Conservation (phyloP, 2,113 vertebrate genomes). For the Toxotes jaculatrix region DNA sequence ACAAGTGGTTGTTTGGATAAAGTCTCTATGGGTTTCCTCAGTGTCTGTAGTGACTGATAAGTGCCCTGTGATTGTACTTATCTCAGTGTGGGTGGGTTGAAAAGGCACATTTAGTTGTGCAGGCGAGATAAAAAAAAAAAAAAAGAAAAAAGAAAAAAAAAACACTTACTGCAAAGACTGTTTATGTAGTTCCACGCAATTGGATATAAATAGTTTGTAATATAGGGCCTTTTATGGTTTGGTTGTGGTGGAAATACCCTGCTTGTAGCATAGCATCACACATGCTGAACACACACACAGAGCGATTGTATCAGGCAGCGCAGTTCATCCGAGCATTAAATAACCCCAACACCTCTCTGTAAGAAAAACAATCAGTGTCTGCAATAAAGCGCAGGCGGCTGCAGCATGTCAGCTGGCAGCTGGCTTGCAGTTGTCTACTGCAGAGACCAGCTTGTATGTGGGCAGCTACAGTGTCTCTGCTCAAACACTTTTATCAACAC, state of each 20-base stretch:
- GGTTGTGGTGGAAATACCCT: constrained; percentile 62
- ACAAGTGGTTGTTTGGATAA: constrained; percentile 57
- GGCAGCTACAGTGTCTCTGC: constrained; percentile 12
- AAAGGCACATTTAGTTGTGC: constrained; percentile 57
- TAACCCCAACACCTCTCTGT: constrained; percentile 40
- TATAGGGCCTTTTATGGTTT: constrained; percentile 65
- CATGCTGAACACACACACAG: constrained; percentile 43
- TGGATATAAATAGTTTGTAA: constrained; percentile 78
- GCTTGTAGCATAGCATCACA: constrained; percentile 48
- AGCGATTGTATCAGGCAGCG: constrained; percentile 58
- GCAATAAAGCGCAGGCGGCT: constrained; percentile 30
- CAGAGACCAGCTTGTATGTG: not conserved
- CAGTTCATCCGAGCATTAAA: constrained; percentile 61
- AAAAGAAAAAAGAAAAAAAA: constrained; percentile 20
- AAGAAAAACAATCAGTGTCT: constrained; percentile 60
- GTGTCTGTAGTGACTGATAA: constrained; percentile 68
- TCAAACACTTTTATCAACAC: constrained; percentile 35
- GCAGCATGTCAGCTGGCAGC: constrained; percentile 19
- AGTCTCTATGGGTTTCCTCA: constrained; percentile 57
- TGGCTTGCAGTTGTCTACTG: constrained; percentile 5
- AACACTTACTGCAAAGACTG: constrained; percentile 64
- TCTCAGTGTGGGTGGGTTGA: constrained; percentile 70
- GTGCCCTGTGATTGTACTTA: constrained; percentile 66
- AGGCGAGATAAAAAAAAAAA: constrained; percentile 38
- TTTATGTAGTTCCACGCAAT: constrained; percentile 78